A percentile compares a stretch with the other conserved stretches of the same genome.
These are phyloP conservation scores for Callyntrura sp. DNA, from an alignment of 2,888 invertebrate species.

Conservation along the genomic window DNA sequence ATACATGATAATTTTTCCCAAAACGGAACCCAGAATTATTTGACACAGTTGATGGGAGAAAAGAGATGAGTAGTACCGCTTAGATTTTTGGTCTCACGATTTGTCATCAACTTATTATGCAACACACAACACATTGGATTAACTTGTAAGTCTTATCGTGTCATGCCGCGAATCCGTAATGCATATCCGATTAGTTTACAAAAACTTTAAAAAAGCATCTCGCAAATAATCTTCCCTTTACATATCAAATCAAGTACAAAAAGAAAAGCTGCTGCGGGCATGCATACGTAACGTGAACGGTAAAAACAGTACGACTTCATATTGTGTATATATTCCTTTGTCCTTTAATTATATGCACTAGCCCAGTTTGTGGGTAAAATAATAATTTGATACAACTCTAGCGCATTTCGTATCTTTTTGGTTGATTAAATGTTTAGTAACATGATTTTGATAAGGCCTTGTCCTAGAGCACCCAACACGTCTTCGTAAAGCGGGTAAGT, in stretches of 20 bases:
- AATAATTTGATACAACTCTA: background rate
- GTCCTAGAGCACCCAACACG: background rate
- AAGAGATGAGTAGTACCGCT: conserved; percentile 33
- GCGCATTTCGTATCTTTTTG: background rate
- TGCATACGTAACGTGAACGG: background rate
- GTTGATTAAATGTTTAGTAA: background rate
- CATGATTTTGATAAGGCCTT: background rate
- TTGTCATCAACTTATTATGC: conserved; percentile 37
- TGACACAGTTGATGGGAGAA: background rate
- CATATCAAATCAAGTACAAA: background rate
- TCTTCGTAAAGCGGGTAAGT: background rate
- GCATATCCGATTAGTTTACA: conserved; percentile 20
- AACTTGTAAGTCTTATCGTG: background rate
- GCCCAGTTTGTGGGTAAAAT: conserved; percentile 9
- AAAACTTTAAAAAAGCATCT: background rate
- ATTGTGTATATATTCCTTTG: background rate
- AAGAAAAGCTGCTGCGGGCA: background rate
- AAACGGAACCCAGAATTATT: background rate
- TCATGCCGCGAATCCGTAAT: conserved; percentile 29
- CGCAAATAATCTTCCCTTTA: background rate
- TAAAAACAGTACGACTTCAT: too few relatives aligned
- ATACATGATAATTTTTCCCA: background rate
- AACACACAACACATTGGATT: conserved; percentile 9
- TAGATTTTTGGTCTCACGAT: conserved; percentile 53
- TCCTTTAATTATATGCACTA: too few relatives aligned